Evolutionary conservation across 2,797 vertebrate species (phyloP).

Genomic region (Karalla daura): DNA sequence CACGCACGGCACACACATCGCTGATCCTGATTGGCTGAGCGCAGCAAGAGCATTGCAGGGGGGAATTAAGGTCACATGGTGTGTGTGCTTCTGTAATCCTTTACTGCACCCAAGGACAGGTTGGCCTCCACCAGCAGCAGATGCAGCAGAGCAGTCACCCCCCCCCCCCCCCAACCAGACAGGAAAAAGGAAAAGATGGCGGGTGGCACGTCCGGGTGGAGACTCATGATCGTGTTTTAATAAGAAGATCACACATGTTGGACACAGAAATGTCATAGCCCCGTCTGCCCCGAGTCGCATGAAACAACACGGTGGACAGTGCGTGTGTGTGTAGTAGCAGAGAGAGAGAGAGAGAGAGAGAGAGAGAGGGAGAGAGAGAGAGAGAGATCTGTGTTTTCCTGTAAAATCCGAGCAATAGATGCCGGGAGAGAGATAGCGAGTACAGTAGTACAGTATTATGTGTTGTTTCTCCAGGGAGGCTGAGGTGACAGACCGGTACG

Average conservation of each 20-base stretch:
- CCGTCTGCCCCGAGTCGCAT: conserved; percentile 12
- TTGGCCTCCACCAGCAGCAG: conserved; percentile 56
- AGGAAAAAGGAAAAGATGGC: conserved; percentile 21
- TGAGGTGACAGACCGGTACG: conserved; percentile 77
- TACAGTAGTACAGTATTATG: conserved; percentile 75
- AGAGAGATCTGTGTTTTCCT: conserved; percentile 10
- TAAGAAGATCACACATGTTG: conserved; percentile 41
- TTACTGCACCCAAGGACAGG: conserved; percentile 75
- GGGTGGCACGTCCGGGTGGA: conserved; percentile 10
- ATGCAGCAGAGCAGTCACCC: conserved; percentile 22
- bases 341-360: conserved; percentile 8
- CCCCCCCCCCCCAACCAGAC: too few relatives aligned
- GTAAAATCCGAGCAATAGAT: conserved; percentile 21
- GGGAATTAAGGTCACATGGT: conserved; percentile 83
- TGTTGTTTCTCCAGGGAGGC: conserved; percentile 67
- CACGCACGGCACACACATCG: conserved; percentile 41
- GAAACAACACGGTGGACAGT: conserved; percentile 17
- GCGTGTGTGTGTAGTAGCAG: neutral
- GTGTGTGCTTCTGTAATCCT: conserved; percentile 74
- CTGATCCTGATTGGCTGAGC: conserved; percentile 64
- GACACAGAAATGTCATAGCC: conserved; percentile 15
- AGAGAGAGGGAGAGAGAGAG: neutral
- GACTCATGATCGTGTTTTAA: conserved; percentile 44
- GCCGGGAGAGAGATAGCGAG: conserved; percentile 25
- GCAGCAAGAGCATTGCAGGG: conserved; percentile 57